phyloP scores from a whole-genome alignment of 1,140 invertebrate species.

The Magallana gigas region DNA sequence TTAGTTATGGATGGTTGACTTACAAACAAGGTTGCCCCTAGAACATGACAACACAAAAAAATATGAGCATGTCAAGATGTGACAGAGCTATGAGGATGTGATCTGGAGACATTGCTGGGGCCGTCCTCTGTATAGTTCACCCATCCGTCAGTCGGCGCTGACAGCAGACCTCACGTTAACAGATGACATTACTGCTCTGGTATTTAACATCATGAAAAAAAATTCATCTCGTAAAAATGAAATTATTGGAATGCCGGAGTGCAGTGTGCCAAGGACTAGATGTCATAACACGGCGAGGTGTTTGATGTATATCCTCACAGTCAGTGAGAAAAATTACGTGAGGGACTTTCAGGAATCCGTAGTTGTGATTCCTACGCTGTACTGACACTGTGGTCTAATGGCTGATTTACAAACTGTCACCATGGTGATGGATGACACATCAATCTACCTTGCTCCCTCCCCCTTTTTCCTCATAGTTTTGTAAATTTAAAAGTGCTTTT shows the following conservation, averaged over 20 bases:
- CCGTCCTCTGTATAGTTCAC: background rate
- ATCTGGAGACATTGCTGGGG: background rate
- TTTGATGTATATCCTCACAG: background rate
- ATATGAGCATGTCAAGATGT: background rate
- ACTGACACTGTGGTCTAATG: background rate
- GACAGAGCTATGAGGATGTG: background rate
- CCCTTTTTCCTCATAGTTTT: slow-evolving; percentile 25
- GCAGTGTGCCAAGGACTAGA: slow-evolving; percentile 19
- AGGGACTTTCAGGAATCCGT: slow-evolving; percentile 1
- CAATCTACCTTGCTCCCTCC: slow-evolving; percentile 1
- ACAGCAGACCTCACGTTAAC: background rate
- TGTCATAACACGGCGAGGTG: slow-evolving; percentile 13
- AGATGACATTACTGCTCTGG: slow-evolving; percentile 1
- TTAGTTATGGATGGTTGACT: no score
- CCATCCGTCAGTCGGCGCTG: slow-evolving; percentile 3
- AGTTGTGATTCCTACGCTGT: background rate
- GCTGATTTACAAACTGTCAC: slow-evolving; percentile 25
- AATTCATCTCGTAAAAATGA: slow-evolving; percentile 29
- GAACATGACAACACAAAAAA: no score
- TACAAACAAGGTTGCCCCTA: no score
- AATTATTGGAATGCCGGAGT: slow-evolving; percentile 16
- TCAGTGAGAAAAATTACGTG: background rate
- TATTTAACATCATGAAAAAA: slow-evolving; percentile 14
- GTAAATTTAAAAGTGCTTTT: background rate
- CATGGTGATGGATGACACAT: slow-evolving; percentile 35